Percentiles rank a stretch among this genome's conserved stretches.
Conservation (phyloP, 1,140 invertebrate species). For the Adelges cooleyi region DNA sequence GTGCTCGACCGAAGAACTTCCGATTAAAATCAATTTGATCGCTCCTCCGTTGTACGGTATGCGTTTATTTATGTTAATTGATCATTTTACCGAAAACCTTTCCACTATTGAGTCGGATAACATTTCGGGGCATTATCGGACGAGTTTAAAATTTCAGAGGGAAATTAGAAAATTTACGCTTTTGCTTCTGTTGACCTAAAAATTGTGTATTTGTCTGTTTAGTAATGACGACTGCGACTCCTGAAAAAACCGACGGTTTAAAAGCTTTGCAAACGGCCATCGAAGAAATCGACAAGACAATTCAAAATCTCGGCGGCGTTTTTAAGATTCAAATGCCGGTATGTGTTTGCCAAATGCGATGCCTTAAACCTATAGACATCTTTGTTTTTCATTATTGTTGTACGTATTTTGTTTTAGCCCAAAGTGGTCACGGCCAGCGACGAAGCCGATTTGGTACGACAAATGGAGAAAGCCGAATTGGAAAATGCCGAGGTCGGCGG, state of each 20-base stretch:
- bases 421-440: slow-evolving; percentile 97
- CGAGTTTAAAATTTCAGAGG: too few species aligned
- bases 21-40: slow-evolving; percentile 97
- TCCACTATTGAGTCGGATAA: too few species aligned
- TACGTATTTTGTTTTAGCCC: slow-evolving; percentile 49
- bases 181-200: background rate
- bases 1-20: slow-evolving; percentile 82
- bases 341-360: slow-evolving; percentile 39
- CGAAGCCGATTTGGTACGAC: slow-evolving; percentile 84
- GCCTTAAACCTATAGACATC: background rate
- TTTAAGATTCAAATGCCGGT: slow-evolving; percentile 93
- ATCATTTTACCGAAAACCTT: slow-evolving; percentile 11
- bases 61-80: slow-evolving; percentile 16
- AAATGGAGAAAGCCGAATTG: slow-evolving; percentile 85
- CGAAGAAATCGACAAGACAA: slow-evolving; percentile 73
- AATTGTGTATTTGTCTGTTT: slow-evolving; percentile 31
- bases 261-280: slow-evolving; percentile 80
- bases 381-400: background rate
- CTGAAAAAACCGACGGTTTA: slow-evolving; percentile 88
- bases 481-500: slow-evolving; percentile 89
- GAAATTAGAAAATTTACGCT: too few species aligned
- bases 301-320: slow-evolving; percentile 72
- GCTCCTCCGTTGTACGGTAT: slow-evolving; percentile 91
- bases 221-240: slow-evolving; percentile 96
- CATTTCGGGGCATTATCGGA: too few species aligned